Evolutionary conservation across 1,140 invertebrate genomes (phyloP), one percentile per base, ranked within the genome.

Genomic region (Cataglyphis hispanica): DNA sequence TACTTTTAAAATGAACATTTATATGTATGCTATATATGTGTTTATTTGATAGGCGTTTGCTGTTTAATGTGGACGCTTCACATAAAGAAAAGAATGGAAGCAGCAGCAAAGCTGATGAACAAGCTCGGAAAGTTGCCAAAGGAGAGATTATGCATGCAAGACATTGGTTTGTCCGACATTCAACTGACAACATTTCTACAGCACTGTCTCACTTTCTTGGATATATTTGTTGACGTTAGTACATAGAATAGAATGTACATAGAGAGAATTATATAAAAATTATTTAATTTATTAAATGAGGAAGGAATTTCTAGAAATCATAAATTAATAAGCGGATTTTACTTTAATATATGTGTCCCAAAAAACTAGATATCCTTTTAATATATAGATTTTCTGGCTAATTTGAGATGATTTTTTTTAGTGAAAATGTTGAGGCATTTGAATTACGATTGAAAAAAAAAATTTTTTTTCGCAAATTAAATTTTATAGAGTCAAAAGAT

Each of bases 91-190:
- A 95, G 96, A 34, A 97, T 98, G 91, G 97, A 98, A 95, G 95
- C 96, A 0, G 95, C 96, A 27, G 97, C 97, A 27, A 97, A 97
- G 90, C 94, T 99, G 1, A 97, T 99, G 58, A 98, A 99, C 89
- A 99, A 98, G 95, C 96, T 98, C 13, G 98, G 98, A 13, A 98
- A 98, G 95, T 94, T 98, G 74, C 98, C 98, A 0, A 98, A 98
- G 94, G 98, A 98, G 91, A 96, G 97, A 87, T 95, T 98, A 56
- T 98, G 97, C 87, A 93, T 96, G 53, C 97, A 97, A 93, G 97
- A 97, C 87, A 95, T 98, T 74, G 97, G 97, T 37, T 96, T 98
- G 81, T 96, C 96, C 56, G 97, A 98, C 89, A 94, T 95, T 4
- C 96, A 96, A 91, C 94, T 98, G 40, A 94, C 96, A 5, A 94